A percentile compares a stretch with the other conserved stretches of the same genome.
Evolutionary conservation across 1,140 invertebrate genomes (phyloP).

Genomic region (Ceratina calcarata): DNA sequence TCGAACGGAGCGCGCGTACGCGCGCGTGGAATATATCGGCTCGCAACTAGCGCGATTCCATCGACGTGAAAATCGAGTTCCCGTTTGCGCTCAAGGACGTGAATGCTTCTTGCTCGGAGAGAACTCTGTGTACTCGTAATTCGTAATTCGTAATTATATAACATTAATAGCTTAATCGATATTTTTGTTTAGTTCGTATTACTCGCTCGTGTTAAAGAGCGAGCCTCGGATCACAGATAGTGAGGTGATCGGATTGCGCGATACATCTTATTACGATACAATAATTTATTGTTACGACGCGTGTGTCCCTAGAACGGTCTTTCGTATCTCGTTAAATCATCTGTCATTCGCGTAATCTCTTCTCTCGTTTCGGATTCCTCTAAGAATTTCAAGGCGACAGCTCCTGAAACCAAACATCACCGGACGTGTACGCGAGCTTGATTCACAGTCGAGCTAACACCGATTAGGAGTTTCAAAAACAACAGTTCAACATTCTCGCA

Average conservation of each 20-base stretch:
- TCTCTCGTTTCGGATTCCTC: constrained; percentile 69
- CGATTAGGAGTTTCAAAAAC: too few relatives aligned
- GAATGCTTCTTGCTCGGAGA: constrained; percentile 53
- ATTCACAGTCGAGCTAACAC: constrained; percentile 36
- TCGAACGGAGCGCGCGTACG: not conserved
- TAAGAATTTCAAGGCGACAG: constrained; percentile 81
- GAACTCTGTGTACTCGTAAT: constrained; percentile 5
- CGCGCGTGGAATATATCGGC: not conserved
- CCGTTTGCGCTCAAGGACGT: constrained; percentile 23
- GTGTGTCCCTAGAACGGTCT: constrained; percentile 52
- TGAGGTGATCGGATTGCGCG: constrained; percentile 79
- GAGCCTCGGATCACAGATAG: constrained; percentile 79
- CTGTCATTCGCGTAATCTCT: constrained; percentile 59
- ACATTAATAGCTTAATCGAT: constrained; percentile 74
- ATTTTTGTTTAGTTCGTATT: constrained; percentile 77
- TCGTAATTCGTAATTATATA: constrained; percentile 43
- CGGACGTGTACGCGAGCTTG: constrained; percentile 73
- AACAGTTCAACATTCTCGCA: too few relatives aligned
- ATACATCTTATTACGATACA: constrained; percentile 57
- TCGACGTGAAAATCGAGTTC: not conserved
- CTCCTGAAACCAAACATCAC: constrained; percentile 80
- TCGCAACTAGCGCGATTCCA: not conserved
- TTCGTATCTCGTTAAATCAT: constrained; percentile 52
- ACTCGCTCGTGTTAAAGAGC: constrained; percentile 62
- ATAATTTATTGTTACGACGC: not conserved